Base-by-base conservation (phyloP, 2,797 vertebrate genomes). In the Molossus alvarezi region DNA sequence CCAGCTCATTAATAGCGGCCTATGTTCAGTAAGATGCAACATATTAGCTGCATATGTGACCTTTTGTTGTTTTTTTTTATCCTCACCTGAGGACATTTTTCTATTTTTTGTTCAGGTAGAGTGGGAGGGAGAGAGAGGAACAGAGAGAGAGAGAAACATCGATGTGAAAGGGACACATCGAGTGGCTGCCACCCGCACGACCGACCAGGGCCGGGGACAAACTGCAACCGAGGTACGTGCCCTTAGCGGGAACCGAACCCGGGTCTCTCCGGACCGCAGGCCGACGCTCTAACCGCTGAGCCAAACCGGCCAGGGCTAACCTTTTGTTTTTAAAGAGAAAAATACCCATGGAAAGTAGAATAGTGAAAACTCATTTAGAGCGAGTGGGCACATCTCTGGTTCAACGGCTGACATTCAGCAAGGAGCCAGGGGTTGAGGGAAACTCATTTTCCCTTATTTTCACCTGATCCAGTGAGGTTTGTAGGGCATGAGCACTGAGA, bases 271-370 rank as follows among this genome's bases (percentile, higher is more conserved):
- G 33, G 33, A 33, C 33, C 33, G 33, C 33, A 33, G 33, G 33
- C 33, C 33, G 33, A 33, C 33, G 33, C 33, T 33, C 33, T 33
- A 33, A 33, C 33, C 33, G 33, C 33, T 33, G 33, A 33, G 33
- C 33, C 33, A 33, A 33, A 33, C 33, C 33, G 33, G 33, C 33
- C 33, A 33, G 33, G 33, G 33, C 33, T 33, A 87, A 90, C 48
- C 72, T 96, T 97, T 95, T 96, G 69, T 92, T 97, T 37, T 95
- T 62, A 92, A 97, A 69, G 67, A 90, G 95, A 69, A 85, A 87
- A 95, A 77, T 82, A 41, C 20, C 92, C 53, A 6, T 71, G 76
- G 51, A 91, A 82, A 60, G 15, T 7, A 51, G 15, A 81, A 51
- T 48, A 14, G 53, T 1, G 6, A 81, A 81, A 80, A 53, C 12